Conservation (phyloP, 2,888 invertebrate species). For the Scaptomyza tumidula region DNA sequence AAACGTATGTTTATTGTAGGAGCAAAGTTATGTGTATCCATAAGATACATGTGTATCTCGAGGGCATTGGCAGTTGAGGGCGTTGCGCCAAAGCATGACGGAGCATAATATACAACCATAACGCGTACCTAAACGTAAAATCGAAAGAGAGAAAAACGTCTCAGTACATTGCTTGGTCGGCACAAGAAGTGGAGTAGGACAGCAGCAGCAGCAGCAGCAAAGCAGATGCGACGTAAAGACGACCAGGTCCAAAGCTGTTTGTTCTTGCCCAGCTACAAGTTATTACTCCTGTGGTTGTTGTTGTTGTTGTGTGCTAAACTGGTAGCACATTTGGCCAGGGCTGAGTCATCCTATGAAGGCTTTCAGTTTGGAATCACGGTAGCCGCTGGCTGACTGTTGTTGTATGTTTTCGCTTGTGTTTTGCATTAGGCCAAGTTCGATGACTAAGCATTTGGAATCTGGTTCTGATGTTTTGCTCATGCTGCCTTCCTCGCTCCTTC, state of each 20-base stretch:
- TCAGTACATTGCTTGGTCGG: slow-evolving; percentile 36
- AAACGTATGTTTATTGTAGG: too few relatives aligned
- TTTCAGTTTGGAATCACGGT: slow-evolving; percentile 36
- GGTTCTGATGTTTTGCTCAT: slow-evolving; percentile 24
- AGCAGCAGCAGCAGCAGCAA: slow-evolving; percentile 47
- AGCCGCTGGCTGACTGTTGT: slow-evolving; percentile 50
- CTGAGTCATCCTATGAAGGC: slow-evolving; percentile 44
- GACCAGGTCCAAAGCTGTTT: neutral
- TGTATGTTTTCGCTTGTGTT: slow-evolving; percentile 24
- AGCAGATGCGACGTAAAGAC: neutral
- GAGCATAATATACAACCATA: slow-evolving; percentile 58
- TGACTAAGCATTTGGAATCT: slow-evolving; percentile 71
- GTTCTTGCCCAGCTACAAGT: slow-evolving; percentile 15
- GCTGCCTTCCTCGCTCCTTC: neutral
- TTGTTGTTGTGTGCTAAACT: slow-evolving; percentile 55
- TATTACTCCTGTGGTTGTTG: slow-evolving; percentile 17
- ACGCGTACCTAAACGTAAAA: slow-evolving; percentile 21
- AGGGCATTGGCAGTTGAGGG: slow-evolving; percentile 70
- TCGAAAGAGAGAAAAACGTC: slow-evolving; percentile 17
- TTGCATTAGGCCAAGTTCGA: slow-evolving; percentile 78
- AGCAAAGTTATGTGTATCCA: slow-evolving; percentile 37
- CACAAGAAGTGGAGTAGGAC: slow-evolving; percentile 71
- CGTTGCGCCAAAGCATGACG: slow-evolving; percentile 73
- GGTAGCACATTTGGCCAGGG: slow-evolving; percentile 70
- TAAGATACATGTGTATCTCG: slow-evolving; percentile 62